Evolutionary conservation across 2,888 invertebrate genomes (phyloP).

Genomic region (Athalia circularis): DNA sequence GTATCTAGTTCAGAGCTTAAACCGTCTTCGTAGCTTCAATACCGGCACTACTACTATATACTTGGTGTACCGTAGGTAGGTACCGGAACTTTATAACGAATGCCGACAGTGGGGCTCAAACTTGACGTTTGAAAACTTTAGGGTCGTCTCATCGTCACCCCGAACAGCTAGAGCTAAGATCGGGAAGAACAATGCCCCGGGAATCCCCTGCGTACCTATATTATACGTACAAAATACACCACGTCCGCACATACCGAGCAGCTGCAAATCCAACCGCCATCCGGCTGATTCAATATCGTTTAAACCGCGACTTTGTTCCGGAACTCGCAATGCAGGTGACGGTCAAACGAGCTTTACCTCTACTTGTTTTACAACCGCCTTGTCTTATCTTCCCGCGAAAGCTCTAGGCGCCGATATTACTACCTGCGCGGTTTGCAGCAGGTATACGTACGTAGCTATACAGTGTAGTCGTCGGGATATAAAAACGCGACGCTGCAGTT

Average conservation of each 20-base stretch:
- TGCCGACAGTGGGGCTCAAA: conserved; percentile 59
- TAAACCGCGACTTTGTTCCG: conserved; percentile 6
- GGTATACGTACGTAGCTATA: too few species aligned
- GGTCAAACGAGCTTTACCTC: conserved; percentile 2
- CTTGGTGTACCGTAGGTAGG: not conserved
- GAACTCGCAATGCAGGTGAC: not conserved
- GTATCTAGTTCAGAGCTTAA: not conserved
- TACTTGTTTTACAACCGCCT: conserved; percentile 20
- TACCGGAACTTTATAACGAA: conserved; percentile 64
- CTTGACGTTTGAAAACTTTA: conserved; percentile 48
- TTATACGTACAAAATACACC: not conserved
- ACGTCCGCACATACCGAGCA: not conserved
- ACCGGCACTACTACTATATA: not conserved
- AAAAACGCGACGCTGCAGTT: too few species aligned
- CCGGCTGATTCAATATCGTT: conserved; percentile 30
- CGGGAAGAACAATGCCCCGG: conserved; percentile 20
- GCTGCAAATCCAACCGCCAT: not conserved
- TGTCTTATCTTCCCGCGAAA: not conserved
- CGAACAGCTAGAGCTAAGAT: conserved; percentile 26
- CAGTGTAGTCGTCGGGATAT: too few species aligned
- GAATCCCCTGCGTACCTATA: conserved; percentile 1
- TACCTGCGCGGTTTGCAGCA: not conserved
- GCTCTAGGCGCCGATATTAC: not conserved
- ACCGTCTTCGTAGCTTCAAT: conserved; percentile 21
- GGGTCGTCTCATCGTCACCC: conserved; percentile 24